These are phyloP conservation scores for Thymallus thymallus DNA, from an alignment of 2,113 vertebrate genomes.

Conservation along the genomic window DNA sequence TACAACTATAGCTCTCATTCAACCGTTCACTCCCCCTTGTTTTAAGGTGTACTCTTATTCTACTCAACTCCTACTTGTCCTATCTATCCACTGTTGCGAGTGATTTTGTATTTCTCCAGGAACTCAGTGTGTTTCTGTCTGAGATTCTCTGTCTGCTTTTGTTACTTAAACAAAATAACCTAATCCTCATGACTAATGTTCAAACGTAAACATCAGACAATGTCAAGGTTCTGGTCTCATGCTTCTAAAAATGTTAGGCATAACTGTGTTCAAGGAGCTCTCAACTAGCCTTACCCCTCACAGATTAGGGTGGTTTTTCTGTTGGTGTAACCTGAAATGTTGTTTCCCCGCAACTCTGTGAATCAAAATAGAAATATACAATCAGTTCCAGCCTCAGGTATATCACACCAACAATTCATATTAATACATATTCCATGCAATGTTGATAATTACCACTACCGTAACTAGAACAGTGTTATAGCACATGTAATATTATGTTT, in stretches of 20 bases:
- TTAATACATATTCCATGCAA: not conserved
- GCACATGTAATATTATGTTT: not conserved
- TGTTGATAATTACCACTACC: not conserved
- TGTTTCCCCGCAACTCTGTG: conserved; percentile 76
- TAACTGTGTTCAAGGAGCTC: not conserved
- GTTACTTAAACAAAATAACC: not conserved
- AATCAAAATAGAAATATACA: conserved; percentile 22
- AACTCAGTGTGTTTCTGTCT: conserved; percentile 74
- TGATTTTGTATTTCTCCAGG: conserved; percentile 63
- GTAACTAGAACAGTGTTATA: not conserved
- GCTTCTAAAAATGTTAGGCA: not conserved
- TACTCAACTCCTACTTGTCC: conserved; percentile 55
- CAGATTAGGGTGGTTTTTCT: conserved; percentile 58
- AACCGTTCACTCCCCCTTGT: not conserved
- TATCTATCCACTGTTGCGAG: conserved; percentile 23
- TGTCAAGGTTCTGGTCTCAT: no score
- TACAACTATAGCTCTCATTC: not conserved
- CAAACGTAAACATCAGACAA: no score
- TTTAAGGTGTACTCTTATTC: not conserved
- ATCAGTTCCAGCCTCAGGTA: not conserved
- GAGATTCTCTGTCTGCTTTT: conserved; percentile 77
- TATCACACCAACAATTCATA: not conserved
- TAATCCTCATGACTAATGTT: no score
- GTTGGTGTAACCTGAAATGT: conserved; percentile 73
- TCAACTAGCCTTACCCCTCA: not conserved